These are phyloP conservation scores for Balearica regulorum DNA, from an alignment of 2,797 vertebrate genomes.

Conservation along the genomic window DNA sequence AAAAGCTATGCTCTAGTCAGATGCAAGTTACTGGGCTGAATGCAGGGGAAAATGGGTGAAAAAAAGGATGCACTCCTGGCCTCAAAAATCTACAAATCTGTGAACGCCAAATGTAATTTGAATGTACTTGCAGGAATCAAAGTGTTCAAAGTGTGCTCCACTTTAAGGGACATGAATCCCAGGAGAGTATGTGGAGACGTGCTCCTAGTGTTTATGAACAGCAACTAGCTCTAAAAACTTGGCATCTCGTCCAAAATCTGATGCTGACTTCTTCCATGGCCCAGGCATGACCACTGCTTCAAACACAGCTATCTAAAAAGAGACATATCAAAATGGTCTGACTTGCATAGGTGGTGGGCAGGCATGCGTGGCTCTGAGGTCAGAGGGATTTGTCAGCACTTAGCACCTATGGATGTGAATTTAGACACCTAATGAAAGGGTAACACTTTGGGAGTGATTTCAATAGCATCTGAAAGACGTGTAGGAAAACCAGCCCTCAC, in stretches of 20 bases:
- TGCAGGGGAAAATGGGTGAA: not conserved
- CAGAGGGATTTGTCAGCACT: not conserved
- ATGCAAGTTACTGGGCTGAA: not conserved
- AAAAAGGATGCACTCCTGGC: conserved; percentile 14
- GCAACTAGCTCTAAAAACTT: not conserved
- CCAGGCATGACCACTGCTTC: not conserved
- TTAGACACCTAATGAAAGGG: not conserved
- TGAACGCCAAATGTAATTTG: conserved; percentile 28
- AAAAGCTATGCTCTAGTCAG: conserved; percentile 1
- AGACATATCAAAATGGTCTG: fast-evolving
- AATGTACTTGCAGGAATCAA: conserved; percentile 18
- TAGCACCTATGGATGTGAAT: not conserved
- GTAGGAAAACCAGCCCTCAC: not conserved
- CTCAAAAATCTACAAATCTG: conserved; percentile 56
- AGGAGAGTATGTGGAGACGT: not conserved
- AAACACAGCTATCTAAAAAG: not conserved
- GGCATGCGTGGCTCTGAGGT: not conserved
- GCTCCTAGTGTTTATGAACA: not conserved
- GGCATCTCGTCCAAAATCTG: not conserved
- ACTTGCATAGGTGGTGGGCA: not conserved
- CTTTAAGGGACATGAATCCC: not conserved
- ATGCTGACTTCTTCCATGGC: not conserved
- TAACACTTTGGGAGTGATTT: not conserved
- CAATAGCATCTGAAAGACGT: not conserved
- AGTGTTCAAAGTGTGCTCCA: not conserved